Conservation (phyloP, 2,888 invertebrate species). For the Tetrapedia diversipes region DNA sequence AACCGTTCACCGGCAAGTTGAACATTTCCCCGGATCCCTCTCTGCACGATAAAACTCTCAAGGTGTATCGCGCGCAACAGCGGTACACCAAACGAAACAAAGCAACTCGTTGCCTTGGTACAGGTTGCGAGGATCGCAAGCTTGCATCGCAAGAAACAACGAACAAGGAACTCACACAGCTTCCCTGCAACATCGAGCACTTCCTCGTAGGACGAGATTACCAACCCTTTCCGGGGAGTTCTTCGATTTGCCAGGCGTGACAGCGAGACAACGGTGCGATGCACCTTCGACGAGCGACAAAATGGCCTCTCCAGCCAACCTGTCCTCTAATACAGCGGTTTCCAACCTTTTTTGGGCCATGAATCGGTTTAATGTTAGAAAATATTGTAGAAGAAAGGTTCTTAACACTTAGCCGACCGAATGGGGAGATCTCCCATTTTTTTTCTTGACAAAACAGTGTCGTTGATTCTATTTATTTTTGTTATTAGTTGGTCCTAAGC, state of each 20-base stretch:
- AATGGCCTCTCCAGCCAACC: slow-evolving; percentile 51
- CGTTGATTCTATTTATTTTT: no score
- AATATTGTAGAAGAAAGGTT: no score
- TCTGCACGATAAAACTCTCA: neutral
- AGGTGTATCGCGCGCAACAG: neutral
- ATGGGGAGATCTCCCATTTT: no score
- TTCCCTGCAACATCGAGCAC: slow-evolving; percentile 31
- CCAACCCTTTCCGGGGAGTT: slow-evolving; percentile 30
- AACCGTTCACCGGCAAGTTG: neutral
- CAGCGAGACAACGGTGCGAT: slow-evolving; percentile 51
- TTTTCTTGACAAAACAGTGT: no score
- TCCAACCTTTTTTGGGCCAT: no score
- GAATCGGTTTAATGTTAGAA: no score
- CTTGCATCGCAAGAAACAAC: no score
- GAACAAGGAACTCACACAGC: slow-evolving; percentile 36
- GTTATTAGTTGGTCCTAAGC: no score
- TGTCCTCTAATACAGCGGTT: no score
- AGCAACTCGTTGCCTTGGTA: slow-evolving; percentile 6
- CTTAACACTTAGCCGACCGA: no score
- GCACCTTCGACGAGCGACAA: slow-evolving; percentile 37
- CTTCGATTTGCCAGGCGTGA: slow-evolving; percentile 46
- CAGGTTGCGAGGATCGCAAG: slow-evolving; percentile 14
- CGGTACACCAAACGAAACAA: neutral
- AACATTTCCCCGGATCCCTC: neutral
- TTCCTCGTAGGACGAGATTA: slow-evolving; percentile 54